Conservation (phyloP, 2,113 vertebrate genomes). For the Chionodraco myersi region DNA sequence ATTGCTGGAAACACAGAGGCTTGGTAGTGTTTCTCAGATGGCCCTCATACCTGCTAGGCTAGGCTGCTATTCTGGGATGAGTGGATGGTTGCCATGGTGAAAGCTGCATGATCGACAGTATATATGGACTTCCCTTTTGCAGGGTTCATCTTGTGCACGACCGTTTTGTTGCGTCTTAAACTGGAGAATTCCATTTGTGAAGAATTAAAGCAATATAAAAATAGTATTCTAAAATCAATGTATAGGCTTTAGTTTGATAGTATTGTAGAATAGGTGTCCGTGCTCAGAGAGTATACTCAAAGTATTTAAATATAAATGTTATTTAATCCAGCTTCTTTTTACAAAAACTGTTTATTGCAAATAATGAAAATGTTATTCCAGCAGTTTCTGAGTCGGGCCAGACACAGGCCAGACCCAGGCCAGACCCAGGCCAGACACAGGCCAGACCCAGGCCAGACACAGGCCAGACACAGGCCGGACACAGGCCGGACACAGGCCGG, state of each 20-base stretch:
- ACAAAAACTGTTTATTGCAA: neutral
- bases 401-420: neutral
- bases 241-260: neutral
- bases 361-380: too few species aligned
- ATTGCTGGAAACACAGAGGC: neutral
- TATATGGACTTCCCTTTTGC: conserved; percentile 30
- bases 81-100: conserved; percentile 77
- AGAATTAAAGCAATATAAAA: neutral
- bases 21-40: conserved; percentile 36
- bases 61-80: conserved; percentile 75
- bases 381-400: too few species aligned
- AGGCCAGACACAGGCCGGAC: too few species aligned
- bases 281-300: neutral
- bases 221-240: neutral
- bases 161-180: conserved; percentile 8
- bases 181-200: neutral
- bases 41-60: conserved; percentile 58
- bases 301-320: neutral
- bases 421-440: too few species aligned
- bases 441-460: too few species aligned
- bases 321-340: neutral
- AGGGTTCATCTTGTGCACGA: conserved; percentile 10
- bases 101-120: conserved; percentile 33
- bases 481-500: too few species aligned
- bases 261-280: too few species aligned